phyloP scores from a whole-genome alignment of 2,797 vertebrate species.

The Triplophysa bombifrons region DNA sequence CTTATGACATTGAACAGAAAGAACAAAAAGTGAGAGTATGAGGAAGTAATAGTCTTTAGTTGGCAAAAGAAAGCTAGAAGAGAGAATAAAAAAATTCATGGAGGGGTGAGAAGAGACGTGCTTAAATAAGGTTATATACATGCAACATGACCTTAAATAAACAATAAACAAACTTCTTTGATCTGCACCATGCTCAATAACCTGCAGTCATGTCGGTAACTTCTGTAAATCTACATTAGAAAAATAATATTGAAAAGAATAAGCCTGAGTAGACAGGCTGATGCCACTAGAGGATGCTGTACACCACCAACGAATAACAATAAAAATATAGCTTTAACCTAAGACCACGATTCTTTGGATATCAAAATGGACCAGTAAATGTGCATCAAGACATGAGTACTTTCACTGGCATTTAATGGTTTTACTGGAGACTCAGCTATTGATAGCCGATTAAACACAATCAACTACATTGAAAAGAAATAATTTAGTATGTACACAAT shows the following conservation, averaged over 20 bases:
- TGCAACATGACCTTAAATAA: not conserved
- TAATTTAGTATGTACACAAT: not conserved
- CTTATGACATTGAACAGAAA: not conserved
- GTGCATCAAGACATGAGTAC: not conserved
- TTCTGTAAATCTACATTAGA: not conserved
- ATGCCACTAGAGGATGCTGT: not conserved
- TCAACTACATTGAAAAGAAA: not conserved
- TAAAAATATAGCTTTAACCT: too few species aligned
- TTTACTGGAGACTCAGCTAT: not conserved
- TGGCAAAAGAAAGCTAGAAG: too few species aligned
- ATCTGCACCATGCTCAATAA: not conserved
- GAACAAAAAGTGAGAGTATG: not conserved
- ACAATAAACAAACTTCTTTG: not conserved
- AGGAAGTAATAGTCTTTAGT: not conserved
- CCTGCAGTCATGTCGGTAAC: not conserved
- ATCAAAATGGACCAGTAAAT: not conserved
- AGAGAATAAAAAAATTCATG: too few species aligned
- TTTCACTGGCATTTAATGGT: not conserved
- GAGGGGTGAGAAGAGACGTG: too few species aligned
- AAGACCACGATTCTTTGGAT: too few species aligned
- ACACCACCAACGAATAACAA: not conserved
- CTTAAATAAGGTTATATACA: not conserved
- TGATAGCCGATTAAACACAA: not conserved
- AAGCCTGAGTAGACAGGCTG: not conserved
- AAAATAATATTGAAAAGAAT: not conserved